Base-by-base conservation (phyloP, 2,113 vertebrate species). In the Cyrtonyx montezumae region DNA sequence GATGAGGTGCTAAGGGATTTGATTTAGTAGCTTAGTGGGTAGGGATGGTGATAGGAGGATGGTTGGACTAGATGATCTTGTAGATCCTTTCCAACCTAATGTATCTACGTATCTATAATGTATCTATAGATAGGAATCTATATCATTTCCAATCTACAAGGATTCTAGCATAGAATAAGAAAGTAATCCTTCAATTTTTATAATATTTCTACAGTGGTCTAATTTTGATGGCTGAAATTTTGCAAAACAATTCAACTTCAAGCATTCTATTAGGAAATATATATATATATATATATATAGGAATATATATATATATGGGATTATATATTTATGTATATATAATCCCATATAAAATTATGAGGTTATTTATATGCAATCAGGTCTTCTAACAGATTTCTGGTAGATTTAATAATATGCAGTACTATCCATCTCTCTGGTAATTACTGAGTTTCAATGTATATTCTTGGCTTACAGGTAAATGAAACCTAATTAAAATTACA, bases 401-500 rank as follows among this genome's bases (percentile, higher is more conserved):
- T 28, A 81, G 34, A 40, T 78, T 76, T 90, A 26, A 30, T 78
- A 66, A 68, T 51, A 48, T 45, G 25, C 46, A 56, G 12, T 45
- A 34, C 20, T 66, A 40, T 59, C 37, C 37, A 28, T 13, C 3
- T 8, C 34, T 7, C 26, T 45, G 8, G 17, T n/a, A 73, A 76
- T 63, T 73, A 63, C 21, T 65, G 48, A 59, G 40, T 1, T 6
- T 55, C 18, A 51, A 0, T 18, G 6, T 43, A 8, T 43, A 43
- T 46, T 61, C 49, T 61, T 79, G 30, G n/a, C 34, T 69, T 42
- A 45, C 15, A 83, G 28, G 26, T 79, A 69, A 83, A 62, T 53
- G 56, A 66, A 74, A 40, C 8, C 19, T 88, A 80, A 87, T 86
- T 89, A 87, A 88, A 95, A 93, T 79, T 80, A 21, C n/a, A 5